These are phyloP conservation scores for Subanguina moxae DNA, from an alignment of 1,140 invertebrate species.

Conservation along the genomic window DNA sequence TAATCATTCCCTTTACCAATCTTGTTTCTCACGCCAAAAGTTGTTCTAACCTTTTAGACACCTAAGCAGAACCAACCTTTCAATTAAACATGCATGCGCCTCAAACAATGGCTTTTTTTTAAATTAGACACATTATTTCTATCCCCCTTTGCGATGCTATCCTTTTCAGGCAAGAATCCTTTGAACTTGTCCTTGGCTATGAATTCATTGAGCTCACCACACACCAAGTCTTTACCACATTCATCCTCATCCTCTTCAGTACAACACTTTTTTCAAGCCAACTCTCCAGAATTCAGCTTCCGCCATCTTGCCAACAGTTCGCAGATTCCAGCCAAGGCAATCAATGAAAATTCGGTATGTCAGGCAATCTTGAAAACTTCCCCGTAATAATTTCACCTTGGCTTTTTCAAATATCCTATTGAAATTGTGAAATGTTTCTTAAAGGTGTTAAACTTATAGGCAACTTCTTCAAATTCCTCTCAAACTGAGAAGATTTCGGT, in stretches of 20 bases:
- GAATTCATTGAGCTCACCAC: no score
- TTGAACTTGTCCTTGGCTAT: neutral
- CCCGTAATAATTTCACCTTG: no score
- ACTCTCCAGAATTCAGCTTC: neutral
- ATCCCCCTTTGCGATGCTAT: neutral
- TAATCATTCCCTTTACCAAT: no score
- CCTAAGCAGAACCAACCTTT: no score
- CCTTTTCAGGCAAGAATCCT: conserved; percentile 2
- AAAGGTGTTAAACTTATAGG: no score
- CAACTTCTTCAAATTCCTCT: neutral
- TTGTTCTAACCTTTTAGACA: no score
- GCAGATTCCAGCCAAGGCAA: neutral
- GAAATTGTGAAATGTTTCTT: no score
- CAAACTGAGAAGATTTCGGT: neutral
- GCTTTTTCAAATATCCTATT: neutral
- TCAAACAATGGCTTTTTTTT: neutral
- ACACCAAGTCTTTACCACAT: no score
- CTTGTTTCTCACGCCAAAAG: no score
- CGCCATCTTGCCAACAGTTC: neutral
- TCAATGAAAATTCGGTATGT: neutral
- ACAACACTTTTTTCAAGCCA: neutral
- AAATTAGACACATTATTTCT: neutral
- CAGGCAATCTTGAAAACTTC: no score
- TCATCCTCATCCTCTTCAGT: neutral
- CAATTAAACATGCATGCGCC: no score